Evolutionary conservation across 2,113 vertebrate species (phyloP).

Genomic region (Gambusia affinis): DNA sequence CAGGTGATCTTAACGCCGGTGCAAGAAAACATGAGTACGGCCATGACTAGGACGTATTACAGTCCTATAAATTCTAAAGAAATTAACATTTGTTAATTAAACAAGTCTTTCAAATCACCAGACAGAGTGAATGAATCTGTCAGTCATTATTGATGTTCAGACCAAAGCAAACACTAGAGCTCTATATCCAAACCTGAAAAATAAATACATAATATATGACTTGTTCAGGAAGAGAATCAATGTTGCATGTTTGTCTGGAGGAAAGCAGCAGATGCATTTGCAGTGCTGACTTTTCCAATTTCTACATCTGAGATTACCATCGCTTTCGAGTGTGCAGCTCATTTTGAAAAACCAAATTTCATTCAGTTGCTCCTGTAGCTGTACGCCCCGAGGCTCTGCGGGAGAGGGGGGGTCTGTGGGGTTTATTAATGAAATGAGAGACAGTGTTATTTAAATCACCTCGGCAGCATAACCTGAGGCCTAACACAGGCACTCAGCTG

Average conservation of each 20-base stretch:
- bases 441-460: slow-evolving; percentile 78
- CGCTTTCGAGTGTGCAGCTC: slow-evolving; percentile 70
- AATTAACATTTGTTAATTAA: slow-evolving; percentile 40
- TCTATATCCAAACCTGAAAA: slow-evolving; percentile 66
- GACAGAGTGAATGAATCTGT: slow-evolving; percentile 6
- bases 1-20: neutral
- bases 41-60: slow-evolving; percentile 8
- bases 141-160: slow-evolving; percentile 42
- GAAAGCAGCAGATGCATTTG: slow-evolving; percentile 72
- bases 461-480: slow-evolving; percentile 68
- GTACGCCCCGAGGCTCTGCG: slow-evolving; percentile 64
- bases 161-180: slow-evolving; percentile 31
- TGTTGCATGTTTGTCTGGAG: slow-evolving; percentile 76
- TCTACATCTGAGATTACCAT: slow-evolving; percentile 77
- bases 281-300: slow-evolving; percentile 76
- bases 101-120: slow-evolving; percentile 32
- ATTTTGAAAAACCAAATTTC: slow-evolving; percentile 75
- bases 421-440: slow-evolving; percentile 77
- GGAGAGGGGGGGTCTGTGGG: slow-evolving; percentile 24
- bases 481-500: slow-evolving; percentile 49
- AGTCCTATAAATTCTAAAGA: neutral
- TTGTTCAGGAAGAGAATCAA: slow-evolving; percentile 68
- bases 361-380: slow-evolving; percentile 65
- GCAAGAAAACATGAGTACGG: slow-evolving; percentile 13
- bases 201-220: slow-evolving; percentile 77